Conservation (phyloP, 2,113 vertebrate species). For the Malurus elegans region DNA sequence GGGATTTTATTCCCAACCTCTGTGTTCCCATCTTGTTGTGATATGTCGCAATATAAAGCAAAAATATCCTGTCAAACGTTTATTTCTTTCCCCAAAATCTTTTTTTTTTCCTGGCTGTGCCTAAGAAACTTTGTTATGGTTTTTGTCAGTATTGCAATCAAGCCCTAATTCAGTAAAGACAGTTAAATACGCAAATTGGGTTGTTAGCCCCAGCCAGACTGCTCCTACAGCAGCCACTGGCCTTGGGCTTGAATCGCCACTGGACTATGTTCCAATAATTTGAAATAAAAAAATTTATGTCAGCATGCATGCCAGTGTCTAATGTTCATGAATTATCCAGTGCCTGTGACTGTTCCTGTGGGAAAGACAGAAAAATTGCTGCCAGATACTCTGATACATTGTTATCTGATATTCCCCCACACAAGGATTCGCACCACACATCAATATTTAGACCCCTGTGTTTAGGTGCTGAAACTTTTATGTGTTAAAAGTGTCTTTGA, state of each 20-base stretch:
- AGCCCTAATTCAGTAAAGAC: neutral
- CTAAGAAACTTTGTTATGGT: neutral
- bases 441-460: fast-evolving
- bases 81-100: neutral
- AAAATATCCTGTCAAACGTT: neutral
- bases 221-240: neutral
- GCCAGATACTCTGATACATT: neutral
- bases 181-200: neutral
- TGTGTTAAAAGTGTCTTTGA: neutral
- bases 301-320: neutral
- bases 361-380: neutral
- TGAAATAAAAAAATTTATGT: neutral
- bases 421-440: neutral
- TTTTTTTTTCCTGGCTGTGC: neutral
- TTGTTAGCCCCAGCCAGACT: neutral
- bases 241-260: neutral
- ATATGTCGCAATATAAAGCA: neutral
- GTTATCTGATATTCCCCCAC: neutral
- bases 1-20: neutral
- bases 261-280: neutral
- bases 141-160: neutral
- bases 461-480: neutral
- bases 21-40: neutral
- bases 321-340: neutral
- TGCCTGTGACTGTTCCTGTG: neutral